Percentiles rank a stretch among this genome's conserved stretches.
phyloP scores from a whole-genome alignment of 1,140 invertebrate genomes.

The Contarinia nasturtii region DNA sequence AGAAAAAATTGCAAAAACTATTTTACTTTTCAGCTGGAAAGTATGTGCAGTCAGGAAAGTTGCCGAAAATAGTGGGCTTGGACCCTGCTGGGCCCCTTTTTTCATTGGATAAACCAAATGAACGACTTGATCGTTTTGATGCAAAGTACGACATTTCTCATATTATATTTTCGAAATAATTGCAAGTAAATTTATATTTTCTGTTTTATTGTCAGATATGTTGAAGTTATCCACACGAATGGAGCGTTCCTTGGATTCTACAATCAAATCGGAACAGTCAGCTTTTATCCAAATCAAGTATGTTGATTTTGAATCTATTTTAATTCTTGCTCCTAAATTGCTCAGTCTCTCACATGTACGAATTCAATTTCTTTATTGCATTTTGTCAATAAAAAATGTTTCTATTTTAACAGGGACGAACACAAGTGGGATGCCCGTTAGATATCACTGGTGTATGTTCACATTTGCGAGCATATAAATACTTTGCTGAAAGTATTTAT shows the following conservation, averaged over 20 bases:
- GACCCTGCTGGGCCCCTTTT: conserved; percentile 30
- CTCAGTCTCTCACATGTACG: too few species aligned
- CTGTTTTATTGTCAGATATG: conserved; percentile 17
- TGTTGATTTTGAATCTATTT: too few species aligned
- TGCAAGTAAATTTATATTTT: conserved; percentile 25
- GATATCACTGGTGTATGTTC: conserved; percentile 5
- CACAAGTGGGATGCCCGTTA: not conserved
- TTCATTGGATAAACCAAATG: conserved; percentile 7
- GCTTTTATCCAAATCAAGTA: conserved; percentile 33
- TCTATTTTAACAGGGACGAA: too few species aligned
- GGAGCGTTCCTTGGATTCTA: conserved; percentile 26
- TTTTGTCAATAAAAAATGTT: too few species aligned
- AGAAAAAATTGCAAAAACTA: too few species aligned
- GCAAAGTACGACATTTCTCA: conserved; percentile 40
- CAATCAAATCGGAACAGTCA: conserved; percentile 31
- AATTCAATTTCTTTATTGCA: too few species aligned
- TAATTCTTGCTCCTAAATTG: too few species aligned
- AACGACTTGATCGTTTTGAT: conserved; percentile 29
- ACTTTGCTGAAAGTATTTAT: conserved; percentile 14
- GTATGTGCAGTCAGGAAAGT: conserved; percentile 6
- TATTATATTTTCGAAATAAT: too few species aligned
- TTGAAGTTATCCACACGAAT: not conserved
- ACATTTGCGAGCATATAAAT: conserved; percentile 13
- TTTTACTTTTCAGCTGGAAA: conserved; percentile 7
- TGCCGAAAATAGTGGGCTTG: conserved; percentile 12